phyloP scores from a whole-genome alignment of 2,113 vertebrate species.

The Fregetta grallaria region DNA sequence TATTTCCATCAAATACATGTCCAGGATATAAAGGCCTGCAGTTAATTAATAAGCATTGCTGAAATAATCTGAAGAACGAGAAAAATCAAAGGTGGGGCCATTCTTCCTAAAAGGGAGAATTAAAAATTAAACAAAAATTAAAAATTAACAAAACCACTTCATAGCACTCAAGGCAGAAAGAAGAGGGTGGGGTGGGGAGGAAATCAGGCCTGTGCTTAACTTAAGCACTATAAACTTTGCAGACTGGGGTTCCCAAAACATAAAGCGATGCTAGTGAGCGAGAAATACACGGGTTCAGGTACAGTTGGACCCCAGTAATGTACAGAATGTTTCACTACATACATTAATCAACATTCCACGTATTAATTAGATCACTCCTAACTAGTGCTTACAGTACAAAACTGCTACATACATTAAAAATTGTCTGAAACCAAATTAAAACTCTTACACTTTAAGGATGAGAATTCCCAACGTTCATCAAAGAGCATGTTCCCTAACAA shows the following conservation, averaged over 20 bases:
- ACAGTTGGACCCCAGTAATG: neutral
- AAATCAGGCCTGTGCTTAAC: neutral
- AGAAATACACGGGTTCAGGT: neutral
- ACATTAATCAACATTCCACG: neutral
- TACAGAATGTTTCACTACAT: fast-evolving
- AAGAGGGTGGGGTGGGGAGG: too few relatives aligned
- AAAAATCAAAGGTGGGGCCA: neutral
- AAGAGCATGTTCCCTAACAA: neutral
- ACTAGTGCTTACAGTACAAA: neutral
- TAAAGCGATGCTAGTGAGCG: neutral
- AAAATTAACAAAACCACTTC: neutral
- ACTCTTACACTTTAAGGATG: neutral
- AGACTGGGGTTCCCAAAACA: neutral
- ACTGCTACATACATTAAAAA: neutral
- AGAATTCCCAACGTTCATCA: neutral
- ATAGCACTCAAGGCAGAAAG: neutral
- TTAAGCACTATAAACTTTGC: neutral
- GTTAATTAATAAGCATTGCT: neutral
- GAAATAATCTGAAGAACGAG: neutral
- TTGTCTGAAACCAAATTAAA: neutral
- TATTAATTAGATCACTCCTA: neutral
- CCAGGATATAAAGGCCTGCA: neutral
- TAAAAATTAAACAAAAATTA: too few relatives aligned
- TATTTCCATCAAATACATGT: neutral
- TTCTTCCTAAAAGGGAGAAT: neutral